Base-by-base conservation (phyloP, 2,113 vertebrate genomes). In the Cyprinodon tularosa region DNA sequence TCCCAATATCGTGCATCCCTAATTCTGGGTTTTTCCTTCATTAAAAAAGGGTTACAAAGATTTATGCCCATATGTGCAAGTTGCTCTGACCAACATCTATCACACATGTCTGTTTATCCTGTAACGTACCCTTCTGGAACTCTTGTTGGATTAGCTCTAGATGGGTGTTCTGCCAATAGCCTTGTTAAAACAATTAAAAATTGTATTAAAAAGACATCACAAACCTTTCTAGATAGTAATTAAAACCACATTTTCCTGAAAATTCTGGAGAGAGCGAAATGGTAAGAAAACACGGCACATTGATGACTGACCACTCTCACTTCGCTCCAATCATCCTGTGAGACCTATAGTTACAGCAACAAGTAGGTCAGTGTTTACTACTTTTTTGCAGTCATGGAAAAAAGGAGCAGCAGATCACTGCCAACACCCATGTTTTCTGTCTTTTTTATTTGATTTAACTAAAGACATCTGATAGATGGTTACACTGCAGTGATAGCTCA, bases 341-440 rank as follows among this genome's bases (percentile, higher is more conserved):
- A 39, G 37, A 45, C 45, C 42, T 14, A 12, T 66, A 66, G 42
- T 47, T 47, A 66, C 64, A 29, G 64, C 11, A 47, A 22, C 29
- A 66, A 66, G n/a, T 47, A 66, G 20, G 64, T 66, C 64, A 66
- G 39, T 66, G 22, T 42, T 45, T 22, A 29, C 40, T 29, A 42
- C 44, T 45, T 44, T 45, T 66, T n/a, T 66, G 64, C 64, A 47
- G 42, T 47, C 42, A 15, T 44, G 22, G 22, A 45, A 42, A 45
- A 42, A 44, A 22, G 12, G 4, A 66, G 12, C n/a, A 9, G 42
- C 29, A 22, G 40, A 66, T 45, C 64, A 45, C 64, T 45, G 12
- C 12, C 20, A 39, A 8, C 12, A 45, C 64, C 12, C n/a, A 14
- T 47, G 37, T 39, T 39, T 29, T 29, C 6, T 66, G 37, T 62